Conservation (phyloP, 2,113 vertebrate species). For the Sebastes fasciatus region DNA sequence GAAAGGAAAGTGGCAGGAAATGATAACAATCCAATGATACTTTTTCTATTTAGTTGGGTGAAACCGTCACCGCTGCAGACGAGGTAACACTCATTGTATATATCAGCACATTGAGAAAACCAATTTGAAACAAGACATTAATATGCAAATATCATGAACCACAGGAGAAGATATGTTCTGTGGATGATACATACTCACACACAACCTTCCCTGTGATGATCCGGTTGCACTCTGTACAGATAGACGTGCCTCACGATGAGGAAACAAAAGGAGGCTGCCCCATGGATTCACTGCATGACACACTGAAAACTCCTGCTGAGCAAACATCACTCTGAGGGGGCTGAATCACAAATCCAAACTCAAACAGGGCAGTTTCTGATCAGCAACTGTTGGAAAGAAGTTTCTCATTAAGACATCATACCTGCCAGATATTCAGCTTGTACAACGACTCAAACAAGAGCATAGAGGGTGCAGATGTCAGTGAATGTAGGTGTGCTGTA, state of each 20-base stretch:
- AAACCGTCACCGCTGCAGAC: conserved; percentile 1
- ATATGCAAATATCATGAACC: conserved; percentile 44
- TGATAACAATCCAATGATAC: neutral
- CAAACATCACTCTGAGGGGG: conserved; percentile 11
- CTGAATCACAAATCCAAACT: conserved; percentile 4
- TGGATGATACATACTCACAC: neutral
- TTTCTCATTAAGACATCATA: neutral
- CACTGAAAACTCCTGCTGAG: neutral
- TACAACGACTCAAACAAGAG: neutral
- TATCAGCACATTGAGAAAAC: conserved; percentile 30
- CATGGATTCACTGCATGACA: conserved; percentile 11
- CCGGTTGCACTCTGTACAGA: neutral
- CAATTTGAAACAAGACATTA: conserved; percentile 33
- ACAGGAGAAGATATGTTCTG: conserved; percentile 19
- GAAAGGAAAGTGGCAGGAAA: conserved; percentile 3
- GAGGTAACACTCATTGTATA: neutral
- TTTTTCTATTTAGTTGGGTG: conserved; percentile 10
- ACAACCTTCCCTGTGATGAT: neutral
- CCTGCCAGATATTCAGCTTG: neutral
- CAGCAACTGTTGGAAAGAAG: neutral
- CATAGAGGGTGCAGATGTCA: neutral
- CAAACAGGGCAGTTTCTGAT: neutral
- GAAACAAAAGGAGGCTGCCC: conserved; percentile 19
- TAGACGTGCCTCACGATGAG: neutral
- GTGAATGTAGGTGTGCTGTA: no score